Conservation (phyloP, 2,888 invertebrate species). For the Frankliniella intonsa region DNA sequence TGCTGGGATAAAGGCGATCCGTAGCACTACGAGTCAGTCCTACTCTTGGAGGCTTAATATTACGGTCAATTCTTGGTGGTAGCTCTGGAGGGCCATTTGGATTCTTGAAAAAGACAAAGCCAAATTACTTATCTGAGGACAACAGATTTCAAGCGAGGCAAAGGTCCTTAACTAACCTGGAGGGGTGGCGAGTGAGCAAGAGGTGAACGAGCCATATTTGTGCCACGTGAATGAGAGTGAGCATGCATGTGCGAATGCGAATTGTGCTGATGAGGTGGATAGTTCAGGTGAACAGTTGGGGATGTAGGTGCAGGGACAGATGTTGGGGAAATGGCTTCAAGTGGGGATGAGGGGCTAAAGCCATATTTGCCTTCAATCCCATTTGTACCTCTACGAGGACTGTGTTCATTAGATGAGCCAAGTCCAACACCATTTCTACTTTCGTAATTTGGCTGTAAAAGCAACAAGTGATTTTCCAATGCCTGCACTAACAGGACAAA, state of each 20-base stretch:
- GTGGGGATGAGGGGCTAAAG: constrained; percentile 46
- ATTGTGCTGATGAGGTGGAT: constrained; percentile 36
- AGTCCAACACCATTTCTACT: constrained; percentile 34
- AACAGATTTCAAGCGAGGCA: neutral
- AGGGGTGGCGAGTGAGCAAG: constrained; percentile 38
- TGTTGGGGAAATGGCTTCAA: constrained; percentile 27
- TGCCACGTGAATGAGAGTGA: constrained; percentile 21
- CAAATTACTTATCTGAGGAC: neutral
- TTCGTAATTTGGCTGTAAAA: constrained; percentile 34
- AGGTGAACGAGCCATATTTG: constrained; percentile 36
- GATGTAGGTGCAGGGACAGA: constrained; percentile 34
- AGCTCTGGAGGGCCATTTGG: constrained; percentile 63
- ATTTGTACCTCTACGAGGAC: constrained; percentile 37
- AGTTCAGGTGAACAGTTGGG: constrained; percentile 35
- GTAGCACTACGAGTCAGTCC: constrained; percentile 54
- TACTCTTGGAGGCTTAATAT: constrained; percentile 63
- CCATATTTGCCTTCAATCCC: constrained; percentile 58
- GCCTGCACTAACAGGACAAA: neutral
- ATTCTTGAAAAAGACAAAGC: neutral
- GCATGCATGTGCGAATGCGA: constrained; percentile 29
- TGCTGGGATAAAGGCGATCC: constrained; percentile 53
- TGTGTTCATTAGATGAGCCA: constrained; percentile 30
- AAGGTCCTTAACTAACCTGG: constrained; percentile 30
- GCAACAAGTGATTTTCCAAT: constrained; percentile 11
- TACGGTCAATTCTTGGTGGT: constrained; percentile 77